A percentile compares a stretch with the other conserved stretches of the same genome.
Evolutionary conservation across 1,140 invertebrate genomes (phyloP).

Genomic region (Trinorchestia longiramus): DNA sequence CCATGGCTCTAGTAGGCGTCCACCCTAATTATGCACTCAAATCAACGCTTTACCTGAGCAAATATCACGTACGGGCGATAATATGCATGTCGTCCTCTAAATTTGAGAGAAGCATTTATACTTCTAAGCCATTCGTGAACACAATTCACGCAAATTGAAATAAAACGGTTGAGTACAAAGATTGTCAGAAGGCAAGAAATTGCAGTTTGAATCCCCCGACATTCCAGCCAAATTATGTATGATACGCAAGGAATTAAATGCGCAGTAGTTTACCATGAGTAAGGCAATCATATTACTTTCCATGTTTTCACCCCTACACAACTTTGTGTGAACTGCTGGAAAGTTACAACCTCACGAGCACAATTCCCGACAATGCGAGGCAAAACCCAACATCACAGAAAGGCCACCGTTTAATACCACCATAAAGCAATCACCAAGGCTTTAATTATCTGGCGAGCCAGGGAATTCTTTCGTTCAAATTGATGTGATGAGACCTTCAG

Average conservation of each 20-base stretch:
- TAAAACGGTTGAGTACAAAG: no score
- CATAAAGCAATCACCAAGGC: background rate
- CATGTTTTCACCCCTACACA: background rate
- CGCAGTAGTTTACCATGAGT: background rate
- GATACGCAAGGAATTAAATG: background rate
- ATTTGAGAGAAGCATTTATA: background rate
- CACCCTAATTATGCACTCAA: background rate
- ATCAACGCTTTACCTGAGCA: background rate
- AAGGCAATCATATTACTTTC: background rate
- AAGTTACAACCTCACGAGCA: no score
- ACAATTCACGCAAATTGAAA: background rate
- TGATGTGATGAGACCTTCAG: background rate
- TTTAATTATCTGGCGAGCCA: background rate
- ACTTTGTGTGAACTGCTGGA: background rate
- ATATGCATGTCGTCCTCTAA: no score
- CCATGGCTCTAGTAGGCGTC: no score
- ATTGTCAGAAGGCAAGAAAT: no score
- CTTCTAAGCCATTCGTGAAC: background rate
- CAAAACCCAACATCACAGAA: no score
- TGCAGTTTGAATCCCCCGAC: background rate
- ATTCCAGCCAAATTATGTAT: background rate
- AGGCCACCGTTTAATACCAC: background rate
- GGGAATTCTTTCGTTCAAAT: background rate
- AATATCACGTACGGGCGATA: background rate
- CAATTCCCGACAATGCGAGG: no score